These are phyloP conservation scores for Philereme vetulata DNA, from an alignment of 2,888 invertebrate species.

Conservation along the genomic window DNA sequence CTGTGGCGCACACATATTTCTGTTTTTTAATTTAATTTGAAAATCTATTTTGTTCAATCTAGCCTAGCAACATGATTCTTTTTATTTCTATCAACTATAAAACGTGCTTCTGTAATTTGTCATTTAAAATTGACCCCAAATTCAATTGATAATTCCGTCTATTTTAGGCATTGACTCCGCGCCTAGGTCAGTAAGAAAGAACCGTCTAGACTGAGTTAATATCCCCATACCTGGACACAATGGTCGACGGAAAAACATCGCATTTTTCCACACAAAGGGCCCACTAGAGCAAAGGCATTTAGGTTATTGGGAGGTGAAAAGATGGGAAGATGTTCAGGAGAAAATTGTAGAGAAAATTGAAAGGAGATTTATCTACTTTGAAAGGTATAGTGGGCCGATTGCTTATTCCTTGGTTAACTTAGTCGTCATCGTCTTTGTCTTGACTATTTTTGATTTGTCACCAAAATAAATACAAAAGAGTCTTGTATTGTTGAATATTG, in stretches of 20 bases:
- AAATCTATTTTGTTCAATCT: no score
- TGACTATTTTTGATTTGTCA: no score
- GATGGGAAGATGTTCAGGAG: conserved; percentile 5
- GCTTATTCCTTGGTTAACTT: no score
- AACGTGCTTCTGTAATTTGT: no score
- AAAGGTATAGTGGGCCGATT: neutral
- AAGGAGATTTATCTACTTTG: neutral
- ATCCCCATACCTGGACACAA: conserved; percentile 68
- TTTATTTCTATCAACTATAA: no score
- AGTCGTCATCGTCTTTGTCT: no score
- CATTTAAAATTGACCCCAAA: no score
- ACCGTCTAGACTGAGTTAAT: conserved; percentile 69
- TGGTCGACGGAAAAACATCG: conserved; percentile 50
- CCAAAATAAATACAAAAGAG: no score
- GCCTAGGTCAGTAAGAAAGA: conserved; percentile 1
- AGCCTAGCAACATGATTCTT: no score
- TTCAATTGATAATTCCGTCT: neutral
- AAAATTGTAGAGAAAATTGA: conserved; percentile 1
- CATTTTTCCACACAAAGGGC: conserved; percentile 59
- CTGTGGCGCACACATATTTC: no score
- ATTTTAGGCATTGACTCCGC: neutral
- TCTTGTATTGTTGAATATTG: no score
- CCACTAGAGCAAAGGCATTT: conserved; percentile 45
- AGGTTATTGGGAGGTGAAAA: conserved; percentile 44
- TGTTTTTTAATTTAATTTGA: no score